These are phyloP conservation scores for Chaetops frenatus DNA, from an alignment of 2,113 vertebrate species.

Conservation along the genomic window DNA sequence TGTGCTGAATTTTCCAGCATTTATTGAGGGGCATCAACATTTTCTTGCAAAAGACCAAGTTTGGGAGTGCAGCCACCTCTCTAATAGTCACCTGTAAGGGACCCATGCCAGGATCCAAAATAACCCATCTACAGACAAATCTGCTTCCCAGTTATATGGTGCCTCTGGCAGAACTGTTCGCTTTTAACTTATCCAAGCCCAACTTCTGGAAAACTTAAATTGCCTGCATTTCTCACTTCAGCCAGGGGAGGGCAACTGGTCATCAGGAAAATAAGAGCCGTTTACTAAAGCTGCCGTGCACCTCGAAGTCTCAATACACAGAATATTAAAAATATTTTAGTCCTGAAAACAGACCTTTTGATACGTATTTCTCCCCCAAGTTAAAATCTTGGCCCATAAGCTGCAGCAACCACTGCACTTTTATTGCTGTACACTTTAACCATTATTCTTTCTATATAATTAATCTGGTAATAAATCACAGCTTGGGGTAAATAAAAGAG, in stretches of 20 bases:
- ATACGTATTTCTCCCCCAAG: neutral
- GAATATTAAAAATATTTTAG: neutral
- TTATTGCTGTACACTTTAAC: neutral
- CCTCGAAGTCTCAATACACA: accelerated
- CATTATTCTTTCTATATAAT: neutral
- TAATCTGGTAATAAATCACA: neutral
- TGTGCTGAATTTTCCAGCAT: neutral
- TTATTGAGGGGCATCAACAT: accelerated
- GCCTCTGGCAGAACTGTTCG: neutral
- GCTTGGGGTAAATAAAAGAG: neutral
- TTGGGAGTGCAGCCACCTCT: neutral
- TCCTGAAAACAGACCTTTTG: neutral
- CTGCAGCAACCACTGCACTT: neutral
- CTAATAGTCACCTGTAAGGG: neutral
- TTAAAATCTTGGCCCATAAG: neutral
- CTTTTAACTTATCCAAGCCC: neutral
- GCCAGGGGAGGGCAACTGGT: constrained; percentile 13
- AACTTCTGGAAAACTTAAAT: neutral
- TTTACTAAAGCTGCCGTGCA: neutral
- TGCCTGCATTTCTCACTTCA: constrained; percentile 8
- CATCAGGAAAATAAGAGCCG: neutral
- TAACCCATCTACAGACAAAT: neutral
- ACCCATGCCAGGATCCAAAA: neutral
- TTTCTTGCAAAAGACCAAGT: neutral
- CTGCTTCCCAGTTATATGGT: neutral